Conservation (phyloP, 2,797 vertebrate species). For the Darevskia nairensis region DNA sequence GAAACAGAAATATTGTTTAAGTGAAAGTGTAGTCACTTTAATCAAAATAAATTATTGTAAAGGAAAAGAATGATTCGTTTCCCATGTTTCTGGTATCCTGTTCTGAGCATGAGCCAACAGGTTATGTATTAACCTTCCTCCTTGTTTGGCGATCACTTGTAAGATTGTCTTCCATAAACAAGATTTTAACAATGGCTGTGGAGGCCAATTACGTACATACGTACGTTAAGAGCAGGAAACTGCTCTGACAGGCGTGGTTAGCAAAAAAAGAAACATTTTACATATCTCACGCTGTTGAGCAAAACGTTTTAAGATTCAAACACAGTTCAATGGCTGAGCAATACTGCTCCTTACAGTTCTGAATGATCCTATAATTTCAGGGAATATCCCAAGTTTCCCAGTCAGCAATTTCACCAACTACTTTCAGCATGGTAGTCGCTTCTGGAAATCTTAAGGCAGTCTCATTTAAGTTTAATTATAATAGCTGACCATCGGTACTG, state of each 20-base stretch:
- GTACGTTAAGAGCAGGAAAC: too few relatives aligned
- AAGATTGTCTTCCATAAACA: too few relatives aligned
- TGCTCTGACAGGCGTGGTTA: too few relatives aligned
- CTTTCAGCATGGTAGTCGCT: not conserved
- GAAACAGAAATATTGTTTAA: not conserved
- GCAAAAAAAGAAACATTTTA: too few relatives aligned
- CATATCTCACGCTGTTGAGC: too few relatives aligned
- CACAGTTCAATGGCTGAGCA: not conserved
- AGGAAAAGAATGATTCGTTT: not conserved
- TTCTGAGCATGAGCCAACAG: not conserved
- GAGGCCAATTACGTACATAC: not conserved
- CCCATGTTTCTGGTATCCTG: not conserved
- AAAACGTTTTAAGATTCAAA: not conserved
- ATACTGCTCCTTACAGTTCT: not conserved
- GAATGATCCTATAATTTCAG: not conserved
- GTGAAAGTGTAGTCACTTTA: not conserved
- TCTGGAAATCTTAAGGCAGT: not conserved
- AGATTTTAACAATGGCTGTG: too few relatives aligned
- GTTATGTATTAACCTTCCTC: not conserved
- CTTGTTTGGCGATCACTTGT: too few relatives aligned
- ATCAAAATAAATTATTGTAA: not conserved
- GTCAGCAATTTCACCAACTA: not conserved
- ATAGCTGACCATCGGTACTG: not conserved
- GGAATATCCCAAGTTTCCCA: not conserved
- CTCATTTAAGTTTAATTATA: too few relatives aligned